These are phyloP conservation scores for Mellivora capensis DNA, from an alignment of 2,113 vertebrate species.

Conservation along the genomic window DNA sequence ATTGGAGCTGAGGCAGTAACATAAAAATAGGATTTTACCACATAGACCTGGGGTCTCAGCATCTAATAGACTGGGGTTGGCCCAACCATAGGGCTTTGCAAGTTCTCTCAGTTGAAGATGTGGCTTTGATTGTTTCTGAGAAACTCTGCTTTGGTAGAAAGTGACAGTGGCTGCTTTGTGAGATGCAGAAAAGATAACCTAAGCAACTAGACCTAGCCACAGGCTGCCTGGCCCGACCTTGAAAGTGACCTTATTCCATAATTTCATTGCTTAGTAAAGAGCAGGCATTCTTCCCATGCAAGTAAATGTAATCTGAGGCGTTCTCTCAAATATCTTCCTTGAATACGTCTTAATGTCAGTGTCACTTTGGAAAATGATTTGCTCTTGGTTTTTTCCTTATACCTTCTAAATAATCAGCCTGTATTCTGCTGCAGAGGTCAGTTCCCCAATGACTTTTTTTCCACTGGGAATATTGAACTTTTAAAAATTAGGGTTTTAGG, in stretches of 20 bases:
- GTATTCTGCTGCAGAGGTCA: not conserved
- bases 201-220: not conserved
- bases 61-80: not conserved
- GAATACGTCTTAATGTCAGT: not conserved
- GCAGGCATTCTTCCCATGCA: not conserved
- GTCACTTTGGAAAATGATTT: not conserved
- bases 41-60: not conserved
- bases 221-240: not conserved
- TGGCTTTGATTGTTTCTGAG: not conserved
- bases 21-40: not conserved
- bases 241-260: constrained; percentile 48
- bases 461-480: not conserved
- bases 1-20: not conserved
- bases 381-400: not conserved
- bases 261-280: not conserved
- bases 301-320: not conserved
- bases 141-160: constrained; percentile 36
- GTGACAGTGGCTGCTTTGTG: not conserved
- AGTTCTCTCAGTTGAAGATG: not conserved
- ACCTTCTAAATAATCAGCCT: not conserved
- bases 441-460: not conserved
- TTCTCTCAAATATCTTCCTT: not conserved
- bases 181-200: not conserved
- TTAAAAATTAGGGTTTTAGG: not conserved
- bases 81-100: not conserved